Conservation (phyloP, 1,140 invertebrate genomes). For the Callitettix versicolor region DNA sequence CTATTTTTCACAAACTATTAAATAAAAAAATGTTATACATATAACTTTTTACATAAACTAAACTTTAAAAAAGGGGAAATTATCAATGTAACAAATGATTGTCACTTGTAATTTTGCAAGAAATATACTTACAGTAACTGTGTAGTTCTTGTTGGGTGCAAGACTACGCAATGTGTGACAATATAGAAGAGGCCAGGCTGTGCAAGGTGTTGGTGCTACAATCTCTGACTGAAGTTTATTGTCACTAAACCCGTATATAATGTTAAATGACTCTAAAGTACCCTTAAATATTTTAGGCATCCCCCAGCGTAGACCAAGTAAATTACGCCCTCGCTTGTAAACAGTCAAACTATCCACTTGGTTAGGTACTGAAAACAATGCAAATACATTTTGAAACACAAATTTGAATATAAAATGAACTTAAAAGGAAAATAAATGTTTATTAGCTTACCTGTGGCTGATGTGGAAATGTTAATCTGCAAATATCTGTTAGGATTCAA, state of each 20-base stretch:
- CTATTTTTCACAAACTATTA: no score
- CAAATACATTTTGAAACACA: neutral
- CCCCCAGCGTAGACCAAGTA: neutral
- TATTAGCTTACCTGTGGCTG: constrained; percentile 4
- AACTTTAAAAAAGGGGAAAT: no score
- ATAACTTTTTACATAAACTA: no score
- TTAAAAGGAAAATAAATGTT: neutral
- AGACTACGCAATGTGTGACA: neutral
- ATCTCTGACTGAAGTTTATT: neutral
- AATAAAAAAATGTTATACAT: no score
- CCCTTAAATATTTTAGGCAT: neutral
- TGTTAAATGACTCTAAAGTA: neutral
- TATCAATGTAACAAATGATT: no score
- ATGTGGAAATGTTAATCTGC: neutral
- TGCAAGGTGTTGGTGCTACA: neutral
- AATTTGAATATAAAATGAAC: neutral
- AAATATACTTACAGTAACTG: neutral
- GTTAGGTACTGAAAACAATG: neutral
- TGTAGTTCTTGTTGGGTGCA: neutral
- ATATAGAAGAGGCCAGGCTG: neutral
- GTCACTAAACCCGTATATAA: neutral
- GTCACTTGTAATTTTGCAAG: no score
- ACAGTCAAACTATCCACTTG: neutral
- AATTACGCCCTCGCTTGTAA: constrained; percentile 2
- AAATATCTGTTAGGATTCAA: neutral